Base-by-base conservation (phyloP, 64 coral and sea anemone species). In the Hydrozoanthus tunicans region DNA sequence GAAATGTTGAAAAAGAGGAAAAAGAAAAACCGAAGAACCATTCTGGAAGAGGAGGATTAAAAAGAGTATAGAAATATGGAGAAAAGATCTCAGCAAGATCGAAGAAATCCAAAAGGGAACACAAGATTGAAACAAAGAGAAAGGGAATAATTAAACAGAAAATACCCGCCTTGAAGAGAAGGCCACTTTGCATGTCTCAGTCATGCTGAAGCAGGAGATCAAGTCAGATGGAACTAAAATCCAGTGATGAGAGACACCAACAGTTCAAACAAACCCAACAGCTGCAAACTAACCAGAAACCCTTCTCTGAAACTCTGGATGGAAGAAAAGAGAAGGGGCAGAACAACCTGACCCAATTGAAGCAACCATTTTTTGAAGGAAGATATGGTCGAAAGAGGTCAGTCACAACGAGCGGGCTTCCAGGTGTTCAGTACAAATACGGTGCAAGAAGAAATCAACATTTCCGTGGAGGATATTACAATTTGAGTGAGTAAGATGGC, bases 191-290 rank as follows among this genome's bases (percentile, higher is more conserved):
- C 59, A 67, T 85, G 81, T 85, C 17, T 20, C 20, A 20, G 20
- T 20, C 20, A 20, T 20, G 20, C 20, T 20, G 20, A 20, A 20
- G 20, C 20, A 20, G 20, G 20, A 20, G 20, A 20, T 20, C 20
- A 20, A 20, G 20, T 20, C 20, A 20, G 20, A 20, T 64, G 81
- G 61, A 62, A 85, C 66, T 14, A 88, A 88, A 43, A 88, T 62
- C 69, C 72, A 88, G 20, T 70, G 24, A 23, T 55, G 64, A 88
- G 84, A 88, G 84, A 88, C 70, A 54, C 26, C 65, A 88, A 20
- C 20, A 75, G 83, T 88, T 88, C 32, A 88, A 88, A 68, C 83
- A 70, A 56, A 88, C 43, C 83, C 83, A 88, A 43, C 68, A 43
- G 83, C 54, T 88, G 53, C 20, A 54, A 88, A 88, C 66, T 43